Evolutionary conservation across 2,888 invertebrate species (phyloP).

Genomic region (Ptilodon capucinus): DNA sequence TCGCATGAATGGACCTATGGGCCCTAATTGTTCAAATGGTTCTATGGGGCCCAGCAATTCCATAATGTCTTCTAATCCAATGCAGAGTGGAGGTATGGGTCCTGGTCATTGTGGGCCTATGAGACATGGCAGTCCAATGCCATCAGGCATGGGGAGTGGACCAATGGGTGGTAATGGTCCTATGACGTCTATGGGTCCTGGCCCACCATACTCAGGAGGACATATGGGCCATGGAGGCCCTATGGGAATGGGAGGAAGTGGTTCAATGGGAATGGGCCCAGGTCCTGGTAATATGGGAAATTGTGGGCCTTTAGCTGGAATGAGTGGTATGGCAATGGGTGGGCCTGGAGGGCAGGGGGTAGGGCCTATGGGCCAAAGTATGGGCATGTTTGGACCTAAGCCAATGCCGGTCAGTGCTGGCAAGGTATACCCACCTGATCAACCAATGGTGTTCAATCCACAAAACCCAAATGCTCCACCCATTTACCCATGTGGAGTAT

Average conservation of each 20-base stretch:
- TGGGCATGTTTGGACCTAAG: slow-evolving; percentile 88
- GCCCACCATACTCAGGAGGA: slow-evolving; percentile 73
- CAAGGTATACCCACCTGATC: slow-evolving; percentile 96
- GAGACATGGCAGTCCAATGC: slow-evolving; percentile 81
- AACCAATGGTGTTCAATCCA: slow-evolving; percentile 98
- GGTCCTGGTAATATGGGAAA: slow-evolving; percentile 76
- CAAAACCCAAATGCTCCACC: slow-evolving; percentile 99
- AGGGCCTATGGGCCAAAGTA: slow-evolving; percentile 84
- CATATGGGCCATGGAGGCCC: slow-evolving; percentile 80
- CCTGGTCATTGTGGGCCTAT: slow-evolving; percentile 80
- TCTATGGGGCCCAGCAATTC: slow-evolving; percentile 80
- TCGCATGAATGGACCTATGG: slow-evolving; percentile 81
- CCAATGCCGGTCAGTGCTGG: slow-evolving; percentile 96
- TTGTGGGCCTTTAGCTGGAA: slow-evolving; percentile 76
- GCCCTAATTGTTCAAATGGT: slow-evolving; percentile 81
- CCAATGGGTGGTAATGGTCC: slow-evolving; percentile 81
- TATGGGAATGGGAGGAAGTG: slow-evolving; percentile 77
- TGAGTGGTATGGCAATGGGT: slow-evolving; percentile 81
- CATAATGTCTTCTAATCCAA: slow-evolving; percentile 81
- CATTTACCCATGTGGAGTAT: slow-evolving; percentile 98
- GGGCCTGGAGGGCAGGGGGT: slow-evolving; percentile 79
- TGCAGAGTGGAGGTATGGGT: slow-evolving; percentile 77
- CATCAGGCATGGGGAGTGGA: slow-evolving; percentile 81
- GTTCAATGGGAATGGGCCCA: slow-evolving; percentile 76
- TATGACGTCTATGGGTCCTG: slow-evolving; percentile 76